Percentiles rank a stretch among this genome's conserved stretches.
These are phyloP conservation scores for Myrmecobius fasciatus DNA, from an alignment of 2,113 vertebrate genomes.

Conservation along the genomic window DNA sequence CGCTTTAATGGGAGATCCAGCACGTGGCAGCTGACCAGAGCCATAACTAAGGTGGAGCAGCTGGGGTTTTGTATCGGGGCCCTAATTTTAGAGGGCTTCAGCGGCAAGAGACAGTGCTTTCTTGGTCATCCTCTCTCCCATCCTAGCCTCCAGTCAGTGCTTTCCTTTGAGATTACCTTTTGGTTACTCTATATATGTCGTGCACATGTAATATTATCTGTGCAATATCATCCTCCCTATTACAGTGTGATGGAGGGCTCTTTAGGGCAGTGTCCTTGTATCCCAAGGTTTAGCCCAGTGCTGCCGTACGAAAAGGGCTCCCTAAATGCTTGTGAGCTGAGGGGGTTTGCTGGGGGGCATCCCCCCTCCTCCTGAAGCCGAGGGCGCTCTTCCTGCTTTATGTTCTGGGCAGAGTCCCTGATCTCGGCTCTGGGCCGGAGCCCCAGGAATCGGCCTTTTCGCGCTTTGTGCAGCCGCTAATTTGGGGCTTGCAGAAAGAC, in stretches of 20 bases:
- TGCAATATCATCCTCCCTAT: neutral
- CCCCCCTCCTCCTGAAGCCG: neutral
- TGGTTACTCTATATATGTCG: neutral
- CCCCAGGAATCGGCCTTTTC: neutral
- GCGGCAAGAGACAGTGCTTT: no score
- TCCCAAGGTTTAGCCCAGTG: neutral
- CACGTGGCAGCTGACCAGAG: neutral
- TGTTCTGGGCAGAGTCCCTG: neutral
- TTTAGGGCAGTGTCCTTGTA: neutral
- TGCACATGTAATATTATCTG: neutral
- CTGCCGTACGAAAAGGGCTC: neutral
- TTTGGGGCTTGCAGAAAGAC: accelerated
- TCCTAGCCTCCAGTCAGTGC: neutral
- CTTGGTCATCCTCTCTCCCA: neutral
- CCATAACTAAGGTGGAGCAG: neutral
- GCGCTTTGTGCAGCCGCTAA: neutral
- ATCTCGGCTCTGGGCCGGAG: neutral
- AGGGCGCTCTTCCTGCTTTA: neutral
- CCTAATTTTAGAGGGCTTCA: neutral
- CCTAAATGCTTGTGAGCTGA: neutral
- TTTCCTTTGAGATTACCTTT: neutral
- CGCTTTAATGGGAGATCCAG: neutral
- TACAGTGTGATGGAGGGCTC: neutral
- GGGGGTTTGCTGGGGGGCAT: neutral
- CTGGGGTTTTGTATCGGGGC: neutral